Conservation (phyloP, 1,140 invertebrate species). For the Nasonia longicornis region DNA sequence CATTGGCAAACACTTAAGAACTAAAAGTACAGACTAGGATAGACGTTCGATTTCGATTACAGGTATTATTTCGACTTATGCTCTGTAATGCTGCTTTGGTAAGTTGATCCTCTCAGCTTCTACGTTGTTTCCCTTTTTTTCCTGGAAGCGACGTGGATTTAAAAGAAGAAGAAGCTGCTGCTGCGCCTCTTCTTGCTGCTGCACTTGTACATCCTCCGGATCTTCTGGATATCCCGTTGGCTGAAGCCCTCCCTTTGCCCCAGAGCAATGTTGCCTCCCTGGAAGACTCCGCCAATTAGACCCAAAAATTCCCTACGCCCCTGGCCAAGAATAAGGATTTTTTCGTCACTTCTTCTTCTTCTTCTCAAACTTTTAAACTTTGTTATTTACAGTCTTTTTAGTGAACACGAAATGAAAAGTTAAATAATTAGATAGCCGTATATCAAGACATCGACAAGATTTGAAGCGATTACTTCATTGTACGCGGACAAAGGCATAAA, state of each 20-base stretch:
- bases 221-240: slow-evolving; percentile 78
- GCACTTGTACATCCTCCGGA: slow-evolving; percentile 83
- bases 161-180: slow-evolving; percentile 30
- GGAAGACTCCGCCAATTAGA: slow-evolving; percentile 54
- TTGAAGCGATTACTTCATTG: background rate
- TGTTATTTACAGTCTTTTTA: too few species aligned
- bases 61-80: background rate
- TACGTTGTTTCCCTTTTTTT: background rate
- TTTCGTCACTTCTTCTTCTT: background rate
- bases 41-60: background rate
- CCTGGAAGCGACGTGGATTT: background rate
- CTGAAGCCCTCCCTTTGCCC: slow-evolving; percentile 82
- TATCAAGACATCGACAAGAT: background rate
- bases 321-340: slow-evolving; percentile 42
- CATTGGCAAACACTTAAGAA: background rate
- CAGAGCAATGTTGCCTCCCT: slow-evolving; percentile 52
- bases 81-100: slow-evolving; percentile 23
- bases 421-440: background rate
- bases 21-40: slow-evolving; percentile 18
- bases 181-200: slow-evolving; percentile 52
- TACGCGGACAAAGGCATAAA: background rate
- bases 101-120: background rate
- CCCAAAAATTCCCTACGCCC: slow-evolving; percentile 48
- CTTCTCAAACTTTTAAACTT: background rate
- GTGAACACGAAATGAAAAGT: background rate